Evolutionary conservation across 1,140 invertebrate genomes (phyloP), one percentile per base, ranked within the genome.

Genomic region (Drosophila mojavensis): DNA sequence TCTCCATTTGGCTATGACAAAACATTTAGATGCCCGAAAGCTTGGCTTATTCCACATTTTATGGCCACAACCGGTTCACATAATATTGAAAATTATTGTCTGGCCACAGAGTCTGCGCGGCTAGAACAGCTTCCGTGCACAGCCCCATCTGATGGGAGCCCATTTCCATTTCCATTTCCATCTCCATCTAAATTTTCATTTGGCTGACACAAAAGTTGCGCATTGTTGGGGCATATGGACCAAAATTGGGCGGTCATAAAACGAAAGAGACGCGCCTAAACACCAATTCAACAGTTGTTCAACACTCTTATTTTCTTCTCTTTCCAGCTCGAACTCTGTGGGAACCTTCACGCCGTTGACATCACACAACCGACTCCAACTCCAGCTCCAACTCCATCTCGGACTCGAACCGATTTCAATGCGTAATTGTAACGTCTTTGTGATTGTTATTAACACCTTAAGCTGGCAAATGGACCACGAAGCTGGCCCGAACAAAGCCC

Each of bases 341-440:
- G 84, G 84, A 89, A 89, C 84, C 78, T 69, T 66, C 20, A 15
- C 45, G 26, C 50, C 66, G 84, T 89, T 89, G 84, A 78, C 84
- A 89, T 90, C 84, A 84, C 84, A 84, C 78, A 85, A 81, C 62
- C 62, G 45, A 64, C 78, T 85, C 78, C 59, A 30, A 2, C 20
- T 24, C 3, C 20, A 24, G 2, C 20, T 24, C 20, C 62, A 30
- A 24, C 20, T 24, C 3, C 20, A 24, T 1, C 20, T 24, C 20
- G 58, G 39, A 65, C 58, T 60, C 83, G 84, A 50, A 89, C 84
- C 84, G 78, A 89, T 85, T 89, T 89, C 84, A 90, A 89, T 89
- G 84, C 79, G 75, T 89, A 89, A 89, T 89, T 89, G 84, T 89
- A 89, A 89, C 84, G 78, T 80, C 85, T 89, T 89, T 89, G 84